Evolutionary conservation across 2,888 invertebrate species (phyloP), one percentile per base, ranked within the genome.

Genomic region (Kuschelorhynchus macadamiae): DNA sequence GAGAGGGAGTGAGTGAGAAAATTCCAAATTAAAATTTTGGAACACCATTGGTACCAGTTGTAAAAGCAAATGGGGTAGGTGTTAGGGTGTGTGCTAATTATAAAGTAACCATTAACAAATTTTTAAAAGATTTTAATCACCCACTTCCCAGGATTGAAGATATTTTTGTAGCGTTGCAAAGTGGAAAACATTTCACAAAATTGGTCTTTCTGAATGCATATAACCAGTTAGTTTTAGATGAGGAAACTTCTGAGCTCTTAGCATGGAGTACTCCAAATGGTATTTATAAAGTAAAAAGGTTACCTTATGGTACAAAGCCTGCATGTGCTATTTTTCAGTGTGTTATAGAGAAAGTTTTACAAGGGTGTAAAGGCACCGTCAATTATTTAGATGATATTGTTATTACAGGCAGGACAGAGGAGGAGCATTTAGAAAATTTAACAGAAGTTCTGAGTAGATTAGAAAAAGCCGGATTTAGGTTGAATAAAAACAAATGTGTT

Each of bases 321-420:
- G 25, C 25, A 7, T 25, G 25, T 52, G 16, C 61, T 18, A 17
- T 46, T 36, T 30, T 21, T n/a, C 16, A 55, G 39, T n/a, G 39
- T 32, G 25, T 25, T 5, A 25, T 25, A 25, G 25, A 25, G 7
- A 25, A 25, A 7, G 25, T 25, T 25, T 25, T 25, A 7, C 25
- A 25, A 7, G 25, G 25, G 3, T 25, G 25, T 7, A 25, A 25
- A 25, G 25, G 25, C 12, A 55, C 55, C 12, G 36, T 39, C 11
- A 80, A 67, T 47, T 78, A 71, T 65, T 36, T 76, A 1, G 81
- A 81, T 50, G 80, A 81, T 50, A 73, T 77, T 20, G 70, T 80
- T 2, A 70, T 79, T 1, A 77, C 76, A 9, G 76, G 75, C 11
- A 53, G 25, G 33, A 41, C 12, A 39, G 2, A 36, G 16, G 3